Evolutionary conservation across 2,113 vertebrate species (phyloP), one percentile per base, ranked within the genome.

Genomic region (Galbula dea): DNA sequence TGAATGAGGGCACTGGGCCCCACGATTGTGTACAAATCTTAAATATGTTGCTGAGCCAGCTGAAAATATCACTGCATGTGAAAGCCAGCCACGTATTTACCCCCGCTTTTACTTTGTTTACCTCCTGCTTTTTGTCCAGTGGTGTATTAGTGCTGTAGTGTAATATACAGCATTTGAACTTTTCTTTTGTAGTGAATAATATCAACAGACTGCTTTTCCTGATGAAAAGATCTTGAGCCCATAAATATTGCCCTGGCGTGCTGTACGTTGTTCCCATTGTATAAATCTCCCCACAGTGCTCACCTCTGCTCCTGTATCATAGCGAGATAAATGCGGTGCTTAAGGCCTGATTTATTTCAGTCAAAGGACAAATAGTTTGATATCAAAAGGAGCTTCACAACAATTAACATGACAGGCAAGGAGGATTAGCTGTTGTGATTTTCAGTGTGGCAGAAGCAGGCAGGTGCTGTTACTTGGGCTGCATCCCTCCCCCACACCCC

Each of bases 391-490:
- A 90, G 88, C 91, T 94, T 93, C 30, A 0, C 73, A 89, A 96
- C 91, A 96, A 96, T 97, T 96, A 97, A 88, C 58, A 51, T 93
- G 96, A 96, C 96, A 96, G 95, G 88, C 96, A 93, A 96, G 86
- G 94, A 92, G 94, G 93, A 95, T 96, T 95, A 95, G 92, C 86
- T 93, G 93, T 90, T 89, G 87, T 73, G 84, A 93, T 93, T 86
- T 80, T 84, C 2, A 36, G 91, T 90, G 88, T 89, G 91, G 82
- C 90, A 73, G 95, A 95, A 91, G 91, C 91, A 96, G 97, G 97
- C 98, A 98, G 98, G 98, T 98, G 98, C 96, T 96, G 82, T 90
- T 92, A 83, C 67, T 93, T 80, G 93, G 90, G 69, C 91, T 52
- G 55, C 68, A 32, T 77, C 88, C 91, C 90, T 85, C 95, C 94